Base-by-base conservation (phyloP, 2,797 vertebrate species). In the Pangasius sanitwongsei region DNA sequence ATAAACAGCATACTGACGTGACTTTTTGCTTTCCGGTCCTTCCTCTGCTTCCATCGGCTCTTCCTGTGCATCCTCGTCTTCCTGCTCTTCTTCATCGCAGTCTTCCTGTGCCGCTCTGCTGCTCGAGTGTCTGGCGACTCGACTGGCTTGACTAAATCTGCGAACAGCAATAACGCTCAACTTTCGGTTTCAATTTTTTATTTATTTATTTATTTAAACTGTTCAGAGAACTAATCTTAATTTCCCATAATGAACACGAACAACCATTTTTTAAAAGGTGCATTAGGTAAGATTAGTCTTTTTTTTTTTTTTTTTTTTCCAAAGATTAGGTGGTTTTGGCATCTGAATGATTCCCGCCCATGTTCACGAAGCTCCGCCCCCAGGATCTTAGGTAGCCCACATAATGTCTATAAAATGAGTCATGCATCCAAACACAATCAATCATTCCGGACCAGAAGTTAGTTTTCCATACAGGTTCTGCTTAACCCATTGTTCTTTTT, bases 21-120 rank as follows among this genome's bases (percentile, higher is more conserved):
- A 85, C 85, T 92, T 95, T 31, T 83, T 95, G 84, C 85, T 91
- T 92, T 96, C 95, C 28, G 91, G 50, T 0, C 50, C 44, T 83
- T 96, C 96, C 67, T 97, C 96, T 0, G 82, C 82, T 28, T 95
- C 95, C 91, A 90, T 90, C 84, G 93, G 91, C n/a, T 90, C 92
- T 12, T 78, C 89, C 0, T 91, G 92, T 50, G 91, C 92, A 85
- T 31, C 91, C 69, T 96, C 95, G 65, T 94, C 95, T 48, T 0
- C 90, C 37, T 93, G 93, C 12, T 94, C 94, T 16, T 81, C 87
- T 18, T 94, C 94, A 86, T 87, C 86, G 15, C 85, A 59, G 34
- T 95, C 92, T 57, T 95, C 91, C 81, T 93, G 91, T 23, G 63
- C 83, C 23, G 65, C 55, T 90, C 83, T 90, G 80, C 80, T 59